These are phyloP conservation scores for Paracyprichromis sp. DNA, from an alignment of 2,113 vertebrate genomes.

Conservation along the genomic window DNA sequence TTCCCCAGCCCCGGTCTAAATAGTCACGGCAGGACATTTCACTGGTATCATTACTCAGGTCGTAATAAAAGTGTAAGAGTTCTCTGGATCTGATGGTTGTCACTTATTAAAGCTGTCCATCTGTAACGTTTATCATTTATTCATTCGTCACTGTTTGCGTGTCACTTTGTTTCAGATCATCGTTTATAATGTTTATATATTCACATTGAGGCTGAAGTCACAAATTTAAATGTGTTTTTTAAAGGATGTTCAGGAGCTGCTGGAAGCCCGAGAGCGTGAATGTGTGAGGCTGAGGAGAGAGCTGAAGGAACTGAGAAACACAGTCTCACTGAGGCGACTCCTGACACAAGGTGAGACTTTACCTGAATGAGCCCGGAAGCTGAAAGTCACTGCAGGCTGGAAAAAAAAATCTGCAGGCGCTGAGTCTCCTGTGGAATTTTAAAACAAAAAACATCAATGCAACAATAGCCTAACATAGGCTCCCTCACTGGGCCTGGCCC, in stretches of 20 bases:
- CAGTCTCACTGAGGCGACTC: conserved; percentile 51
- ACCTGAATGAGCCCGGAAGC: not conserved
- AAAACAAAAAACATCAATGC: not conserved
- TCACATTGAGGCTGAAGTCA: not conserved
- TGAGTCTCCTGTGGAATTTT: not conserved
- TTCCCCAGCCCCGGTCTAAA: not conserved
- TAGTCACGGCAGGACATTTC: not conserved
- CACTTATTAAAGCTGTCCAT: not conserved
- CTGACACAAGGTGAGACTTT: conserved; percentile 48
- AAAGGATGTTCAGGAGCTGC: conserved; percentile 65
- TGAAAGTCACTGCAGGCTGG: not conserved
- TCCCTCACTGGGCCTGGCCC: not conserved
- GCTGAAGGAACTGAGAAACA: conserved; percentile 56
- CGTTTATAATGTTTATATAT: not conserved
- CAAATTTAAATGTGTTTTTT: not conserved
- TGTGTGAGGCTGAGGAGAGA: conserved; percentile 64
- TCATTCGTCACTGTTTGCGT: not conserved
- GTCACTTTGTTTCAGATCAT: not conserved
- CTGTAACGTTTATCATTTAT: not conserved
- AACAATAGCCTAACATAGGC: not conserved
- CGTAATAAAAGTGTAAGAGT: not conserved
- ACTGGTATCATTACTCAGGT: not conserved
- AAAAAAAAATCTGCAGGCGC: not conserved
- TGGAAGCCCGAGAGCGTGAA: conserved; percentile 65
- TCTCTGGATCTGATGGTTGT: not conserved